phyloP scores from a whole-genome alignment of 2,888 invertebrate genomes.

The Tipula vernalis region DNA sequence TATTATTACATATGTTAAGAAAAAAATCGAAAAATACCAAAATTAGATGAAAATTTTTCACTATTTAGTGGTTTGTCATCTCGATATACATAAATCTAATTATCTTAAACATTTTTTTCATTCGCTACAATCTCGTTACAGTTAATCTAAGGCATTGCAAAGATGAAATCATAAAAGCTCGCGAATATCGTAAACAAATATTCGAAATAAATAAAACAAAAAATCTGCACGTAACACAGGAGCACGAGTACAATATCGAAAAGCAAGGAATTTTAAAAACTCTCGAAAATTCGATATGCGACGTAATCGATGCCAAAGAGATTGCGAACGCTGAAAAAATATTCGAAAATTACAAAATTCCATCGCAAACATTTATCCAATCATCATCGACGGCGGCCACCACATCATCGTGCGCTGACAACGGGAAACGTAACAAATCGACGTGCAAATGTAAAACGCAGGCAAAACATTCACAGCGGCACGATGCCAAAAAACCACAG shows the following conservation, averaged over 20 bases:
- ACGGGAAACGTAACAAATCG: not conserved
- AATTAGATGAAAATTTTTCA: slow-evolving; percentile 14
- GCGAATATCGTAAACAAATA: not conserved
- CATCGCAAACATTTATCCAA: not conserved
- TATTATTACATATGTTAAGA: slow-evolving; percentile 10
- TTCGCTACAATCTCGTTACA: not conserved
- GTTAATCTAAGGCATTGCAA: not conserved
- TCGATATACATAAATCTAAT: not conserved
- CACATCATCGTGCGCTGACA: not conserved
- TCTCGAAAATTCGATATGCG: not conserved
- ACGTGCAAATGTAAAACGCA: not conserved
- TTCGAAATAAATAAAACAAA: not conserved
- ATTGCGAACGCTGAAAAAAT: not conserved
- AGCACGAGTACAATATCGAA: not conserved
- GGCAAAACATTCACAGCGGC: not conserved
- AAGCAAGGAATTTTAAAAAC: not conserved
- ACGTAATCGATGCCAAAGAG: not conserved
- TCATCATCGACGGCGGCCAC: not conserved
- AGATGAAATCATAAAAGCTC: not conserved
- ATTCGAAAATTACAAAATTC: not conserved
- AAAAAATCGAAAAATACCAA: slow-evolving; percentile 13
- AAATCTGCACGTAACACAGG: not conserved
- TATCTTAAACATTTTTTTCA: not conserved
- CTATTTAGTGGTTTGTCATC: slow-evolving; percentile 14
- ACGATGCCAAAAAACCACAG: not conserved